Evolutionary conservation across 2,888 invertebrate genomes (phyloP).

Genomic region (Lutraria lutraria): DNA sequence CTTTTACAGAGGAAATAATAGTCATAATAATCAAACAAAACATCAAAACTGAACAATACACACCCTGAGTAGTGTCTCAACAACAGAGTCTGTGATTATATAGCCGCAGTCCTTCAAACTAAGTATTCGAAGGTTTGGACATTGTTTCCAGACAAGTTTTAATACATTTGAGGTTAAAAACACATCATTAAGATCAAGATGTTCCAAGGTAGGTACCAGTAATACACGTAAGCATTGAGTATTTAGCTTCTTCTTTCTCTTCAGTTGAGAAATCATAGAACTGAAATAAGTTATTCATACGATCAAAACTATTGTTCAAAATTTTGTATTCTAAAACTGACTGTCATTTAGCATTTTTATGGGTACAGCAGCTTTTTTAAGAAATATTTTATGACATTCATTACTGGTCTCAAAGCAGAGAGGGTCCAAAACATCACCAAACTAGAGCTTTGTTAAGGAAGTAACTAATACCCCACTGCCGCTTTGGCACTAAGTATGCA

Average conservation of each 20-base stretch:
- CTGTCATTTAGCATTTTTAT: no score
- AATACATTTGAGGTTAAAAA: slow-evolving; percentile 80
- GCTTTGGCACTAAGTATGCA: no score
- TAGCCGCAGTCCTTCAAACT: slow-evolving; percentile 83
- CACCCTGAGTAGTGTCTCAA: slow-evolving; percentile 81
- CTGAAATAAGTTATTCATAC: slow-evolving; percentile 61
- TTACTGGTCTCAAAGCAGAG: no score
- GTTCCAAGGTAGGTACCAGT: slow-evolving; percentile 79
- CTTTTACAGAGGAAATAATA: no score
- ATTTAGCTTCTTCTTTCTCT: slow-evolving; percentile 80
- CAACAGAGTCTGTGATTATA: slow-evolving; percentile 80
- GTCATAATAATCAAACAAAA: no score
- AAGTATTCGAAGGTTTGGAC: slow-evolving; percentile 79
- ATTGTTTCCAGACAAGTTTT: slow-evolving; percentile 75
- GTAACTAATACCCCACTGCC: no score
- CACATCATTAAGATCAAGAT: slow-evolving; percentile 78
- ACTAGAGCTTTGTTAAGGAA: no score
- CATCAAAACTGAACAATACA: neutral
- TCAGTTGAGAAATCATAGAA: slow-evolving; percentile 81
- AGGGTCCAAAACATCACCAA: no score
- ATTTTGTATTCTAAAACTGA: no score
- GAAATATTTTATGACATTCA: no score
- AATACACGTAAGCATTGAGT: slow-evolving; percentile 72
- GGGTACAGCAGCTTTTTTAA: no score
- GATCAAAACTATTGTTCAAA: neutral